Conservation (phyloP, 2,797 vertebrate species). For the Tangara arthus region DNA sequence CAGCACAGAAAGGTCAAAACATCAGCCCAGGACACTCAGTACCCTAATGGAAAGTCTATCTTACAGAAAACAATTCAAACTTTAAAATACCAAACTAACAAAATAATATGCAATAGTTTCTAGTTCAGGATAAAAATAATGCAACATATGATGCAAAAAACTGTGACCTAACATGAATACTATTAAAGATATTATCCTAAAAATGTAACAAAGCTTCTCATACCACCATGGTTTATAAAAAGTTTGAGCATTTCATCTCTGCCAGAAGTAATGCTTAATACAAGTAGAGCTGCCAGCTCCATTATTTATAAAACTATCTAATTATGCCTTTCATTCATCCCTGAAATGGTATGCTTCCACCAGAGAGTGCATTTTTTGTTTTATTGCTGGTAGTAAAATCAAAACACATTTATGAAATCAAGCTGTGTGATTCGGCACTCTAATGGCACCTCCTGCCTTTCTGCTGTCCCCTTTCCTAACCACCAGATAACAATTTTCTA, state of each 20-base stretch:
- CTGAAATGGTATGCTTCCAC: constrained; percentile 5
- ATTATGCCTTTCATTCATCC: constrained; percentile 44
- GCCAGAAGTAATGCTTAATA: neutral
- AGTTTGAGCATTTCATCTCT: neutral
- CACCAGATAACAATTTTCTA: neutral
- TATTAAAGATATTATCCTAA: neutral
- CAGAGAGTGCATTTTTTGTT: constrained; percentile 15
- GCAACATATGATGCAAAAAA: neutral
- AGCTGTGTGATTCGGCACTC: neutral
- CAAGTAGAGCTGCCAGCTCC: neutral
- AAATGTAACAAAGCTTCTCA: neutral
- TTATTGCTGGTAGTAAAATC: constrained; percentile 18
- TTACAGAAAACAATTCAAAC: neutral
- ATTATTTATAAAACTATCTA: constrained; percentile 8
- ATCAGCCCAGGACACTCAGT: neutral
- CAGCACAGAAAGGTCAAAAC: constrained; percentile 34
- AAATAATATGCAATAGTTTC: neutral
- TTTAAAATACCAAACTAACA: neutral
- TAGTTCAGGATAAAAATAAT: neutral
- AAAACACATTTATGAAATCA: neutral
- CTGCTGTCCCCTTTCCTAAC: neutral
- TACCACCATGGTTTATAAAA: neutral
- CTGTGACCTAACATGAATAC: neutral
- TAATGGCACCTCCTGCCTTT: neutral
- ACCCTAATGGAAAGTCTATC: neutral